Evolutionary conservation across 2,113 vertebrate genomes (phyloP), one percentile per base, ranked within the genome.

Genomic region (Psilopogon haemacephalus): DNA sequence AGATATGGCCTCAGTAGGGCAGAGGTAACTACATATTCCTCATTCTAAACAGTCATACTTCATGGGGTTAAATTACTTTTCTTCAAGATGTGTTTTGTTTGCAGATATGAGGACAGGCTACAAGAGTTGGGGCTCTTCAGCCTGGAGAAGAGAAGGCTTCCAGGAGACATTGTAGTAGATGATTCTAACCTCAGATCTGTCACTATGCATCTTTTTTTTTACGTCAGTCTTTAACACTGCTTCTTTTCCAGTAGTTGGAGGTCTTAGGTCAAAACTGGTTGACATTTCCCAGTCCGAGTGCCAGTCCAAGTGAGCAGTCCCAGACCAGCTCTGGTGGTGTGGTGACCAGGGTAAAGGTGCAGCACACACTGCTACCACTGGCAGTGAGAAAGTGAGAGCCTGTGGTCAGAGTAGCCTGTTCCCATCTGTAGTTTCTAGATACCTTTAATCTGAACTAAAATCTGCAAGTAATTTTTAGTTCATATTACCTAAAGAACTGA

Each of bases 261-360:
- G 54, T 13, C 32, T 16, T 4, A 17, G 37, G 18, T 40, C 48
- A 50, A 69, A n/a, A 19, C 27, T 15, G 6, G 44, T 20, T 55
- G 55, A 15, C 23, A 5, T 11, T 64, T 27, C 26, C 35, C 27
- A 70, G 40, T 12, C 27, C 55, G 30, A 65, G 33, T 17, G 16
- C 28, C 7, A n/a, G 33, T 12, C 30, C 48, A 50, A 24, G 59
- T 27, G 28, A 12, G 28, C 8, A 40, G 38, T 14, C 30, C 48
- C 44, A 24, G 59, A 12, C 23, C 48, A 17, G 69, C 37, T 18
- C 11, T 19, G 54, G 50, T 19, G 16, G 15, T 44, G 30, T 5
- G 4, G 15, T 63, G 52, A 21, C 40, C 40, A 2, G 2, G 10
- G 23, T n/a, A 23, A 37, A 46, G 44, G 21, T 1, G 0, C 48